Evolutionary conservation across 2,797 vertebrate species (phyloP), one percentile per base, ranked within the genome.

Genomic region (Enoplosus armatus): DNA sequence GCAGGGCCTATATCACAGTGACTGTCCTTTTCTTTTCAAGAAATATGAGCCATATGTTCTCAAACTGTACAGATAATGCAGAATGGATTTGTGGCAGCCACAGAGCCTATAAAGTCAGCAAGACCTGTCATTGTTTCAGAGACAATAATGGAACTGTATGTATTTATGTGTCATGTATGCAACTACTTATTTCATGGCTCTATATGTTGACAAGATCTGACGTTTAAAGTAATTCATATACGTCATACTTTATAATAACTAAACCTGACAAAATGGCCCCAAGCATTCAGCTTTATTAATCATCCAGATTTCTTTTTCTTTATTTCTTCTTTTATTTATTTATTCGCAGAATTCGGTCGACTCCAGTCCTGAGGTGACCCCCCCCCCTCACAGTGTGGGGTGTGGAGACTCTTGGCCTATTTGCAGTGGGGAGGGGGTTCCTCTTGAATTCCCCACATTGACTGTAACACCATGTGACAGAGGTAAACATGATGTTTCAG

Each of bases 381-480:
- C 72, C 41, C 47, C 72, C 14, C 5, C n/a, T 14, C 58, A n/a
- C 59, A 51, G 50, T 7, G 20, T 16, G 56, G 55, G 66, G 62
- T 73, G 67, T 26, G 16, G 66, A 65, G 45, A 62, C 47, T 60
- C 54, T 51, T 59, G 47, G 41, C 64, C 67, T 51, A 5, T 60
- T 55, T 66, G 51, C 45, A 62, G 24, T 47, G 39, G 51, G 58
- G 39, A 37, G 75, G 3, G 58, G 11, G 39, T 33, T 11, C 43
- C 53, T 55, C 27, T 72, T 54, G 69, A 76, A 82, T 63, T 77
- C 37, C 27, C 63, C 29, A 4, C 48, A 48, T 72, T 90, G 90
- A 91, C 53, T 65, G 22, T 87, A 86, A 92, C 76, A 22, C 59
- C 75, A 83, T 89, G 82, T 91, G 93, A 93, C 92, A 90, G 87